phyloP scores from a whole-genome alignment of 2,797 vertebrate species.

The Myiotriccus ornatus region DNA sequence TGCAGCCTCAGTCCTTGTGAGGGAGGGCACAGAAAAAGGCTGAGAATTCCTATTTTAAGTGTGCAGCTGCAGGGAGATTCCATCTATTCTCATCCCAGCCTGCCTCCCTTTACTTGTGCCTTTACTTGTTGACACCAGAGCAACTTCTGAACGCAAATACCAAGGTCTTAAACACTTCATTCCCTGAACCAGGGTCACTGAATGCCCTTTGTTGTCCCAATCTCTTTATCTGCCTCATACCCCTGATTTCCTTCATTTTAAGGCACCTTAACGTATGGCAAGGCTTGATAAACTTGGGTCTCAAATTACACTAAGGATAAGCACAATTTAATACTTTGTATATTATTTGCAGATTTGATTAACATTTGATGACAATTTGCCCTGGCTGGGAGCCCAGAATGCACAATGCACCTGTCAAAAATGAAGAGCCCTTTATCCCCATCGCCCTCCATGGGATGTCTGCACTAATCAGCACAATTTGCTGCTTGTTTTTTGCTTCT shows the following conservation, averaged over 20 bases:
- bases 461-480: slow-evolving; percentile 37
- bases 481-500: background rate
- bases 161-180: background rate
- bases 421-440: slow-evolving; percentile 63
- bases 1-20: background rate
- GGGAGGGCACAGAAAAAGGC: background rate
- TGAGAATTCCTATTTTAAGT: background rate
- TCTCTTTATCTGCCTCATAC: background rate
- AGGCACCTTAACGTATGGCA: background rate
- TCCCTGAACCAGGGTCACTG: background rate
- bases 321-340: slow-evolving; percentile 61
- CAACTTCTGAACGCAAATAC: background rate
- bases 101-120: background rate
- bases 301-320: slow-evolving; percentile 41
- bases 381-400: slow-evolving; percentile 61
- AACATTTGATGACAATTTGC: slow-evolving; percentile 66
- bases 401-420: slow-evolving; percentile 70
- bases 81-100: background rate
- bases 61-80: background rate
- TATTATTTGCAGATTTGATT: slow-evolving; percentile 64
- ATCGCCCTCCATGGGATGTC: background rate
- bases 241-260: slow-evolving; percentile 14
- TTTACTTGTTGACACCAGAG: background rate
- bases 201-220: background rate
- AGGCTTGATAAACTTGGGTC: slow-evolving; percentile 13